Percentiles rank a stretch among this genome's conserved stretches.
phyloP scores from a whole-genome alignment of 2,113 vertebrate genomes.

The Ibidorhyncha struthersii region DNA sequence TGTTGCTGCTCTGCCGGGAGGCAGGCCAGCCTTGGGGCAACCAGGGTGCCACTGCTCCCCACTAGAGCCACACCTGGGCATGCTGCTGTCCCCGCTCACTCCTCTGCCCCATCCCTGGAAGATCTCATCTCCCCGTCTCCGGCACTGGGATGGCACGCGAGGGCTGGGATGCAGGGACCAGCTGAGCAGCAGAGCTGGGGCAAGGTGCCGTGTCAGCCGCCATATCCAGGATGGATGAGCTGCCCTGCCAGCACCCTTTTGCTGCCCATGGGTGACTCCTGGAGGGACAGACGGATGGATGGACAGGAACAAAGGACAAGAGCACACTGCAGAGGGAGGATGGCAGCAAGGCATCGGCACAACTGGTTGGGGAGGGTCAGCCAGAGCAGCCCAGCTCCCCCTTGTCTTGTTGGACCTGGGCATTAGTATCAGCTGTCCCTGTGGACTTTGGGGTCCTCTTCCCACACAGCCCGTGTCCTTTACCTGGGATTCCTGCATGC shows the following conservation, averaged over 20 bases:
- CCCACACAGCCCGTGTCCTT: not conserved
- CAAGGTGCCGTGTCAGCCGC: not conserved
- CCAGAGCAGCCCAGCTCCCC: not conserved
- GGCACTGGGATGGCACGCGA: fast-evolving
- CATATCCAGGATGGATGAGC: too few relatives aligned
- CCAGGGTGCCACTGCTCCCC: fast-evolving
- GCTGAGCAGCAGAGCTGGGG: not conserved
- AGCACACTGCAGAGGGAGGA: not conserved
- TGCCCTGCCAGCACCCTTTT: not conserved
- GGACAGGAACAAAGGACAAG: not conserved
- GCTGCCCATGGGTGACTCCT: not conserved
- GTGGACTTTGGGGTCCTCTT: not conserved
- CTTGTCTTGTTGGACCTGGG: not conserved
- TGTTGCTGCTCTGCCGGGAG: not conserved
- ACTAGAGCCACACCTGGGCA: not conserved
- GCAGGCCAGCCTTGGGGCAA: not conserved
- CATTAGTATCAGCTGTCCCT: not conserved
- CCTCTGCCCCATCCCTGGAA: not conserved
- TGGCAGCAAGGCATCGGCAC: not conserved
- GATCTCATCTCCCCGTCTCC: not conserved
- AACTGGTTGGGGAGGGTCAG: not conserved
- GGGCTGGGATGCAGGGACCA: not conserved
- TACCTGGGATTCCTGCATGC: fast-evolving
- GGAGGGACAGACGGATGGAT: not conserved
- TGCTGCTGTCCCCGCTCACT: not conserved